These are phyloP conservation scores for Bombus soroeensis DNA, from an alignment of 1,140 invertebrate genomes.

Conservation along the genomic window DNA sequence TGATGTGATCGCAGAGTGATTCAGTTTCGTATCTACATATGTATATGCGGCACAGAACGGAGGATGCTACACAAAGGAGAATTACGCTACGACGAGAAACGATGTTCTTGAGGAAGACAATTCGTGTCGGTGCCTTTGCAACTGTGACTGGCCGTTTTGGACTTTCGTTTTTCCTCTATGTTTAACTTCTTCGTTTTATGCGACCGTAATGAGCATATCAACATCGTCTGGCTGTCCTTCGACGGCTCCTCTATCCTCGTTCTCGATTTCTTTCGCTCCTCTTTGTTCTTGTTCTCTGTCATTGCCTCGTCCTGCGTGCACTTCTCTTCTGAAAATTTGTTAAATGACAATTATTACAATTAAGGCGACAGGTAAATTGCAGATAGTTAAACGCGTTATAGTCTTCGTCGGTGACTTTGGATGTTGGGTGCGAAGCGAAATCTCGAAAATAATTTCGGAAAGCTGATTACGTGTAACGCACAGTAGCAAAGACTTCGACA, in stretches of 20 bases:
- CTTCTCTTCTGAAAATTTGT: constrained; percentile 78
- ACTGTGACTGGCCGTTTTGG: constrained; percentile 60
- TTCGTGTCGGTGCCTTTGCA: constrained; percentile 71
- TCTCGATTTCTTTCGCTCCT: constrained; percentile 66
- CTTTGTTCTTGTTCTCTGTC: constrained; percentile 79
- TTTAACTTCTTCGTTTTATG: constrained; percentile 69
- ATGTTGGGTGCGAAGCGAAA: too few relatives aligned
- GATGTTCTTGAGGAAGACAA: constrained; percentile 77
- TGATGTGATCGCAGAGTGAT: constrained; percentile 3
- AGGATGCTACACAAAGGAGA: constrained; percentile 1
- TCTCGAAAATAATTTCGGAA: too few relatives aligned
- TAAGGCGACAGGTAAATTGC: too few relatives aligned
- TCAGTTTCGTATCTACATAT: neutral
- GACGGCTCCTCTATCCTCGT: constrained; percentile 61
- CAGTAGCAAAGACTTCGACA: too few relatives aligned
- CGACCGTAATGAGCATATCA: constrained; percentile 73
- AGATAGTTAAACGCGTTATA: too few relatives aligned
- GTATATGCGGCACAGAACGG: neutral
- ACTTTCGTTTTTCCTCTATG: constrained; percentile 60
- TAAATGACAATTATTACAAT: neutral
- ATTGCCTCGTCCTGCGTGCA: constrained; percentile 79
- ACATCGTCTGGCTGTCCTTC: constrained; percentile 72
- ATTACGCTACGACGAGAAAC: constrained; percentile 73
- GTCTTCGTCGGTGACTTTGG: too few relatives aligned
- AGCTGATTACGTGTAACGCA: too few relatives aligned